Conservation (phyloP, 2,113 vertebrate species). For the Austrofundulus limnaeus region DNA sequence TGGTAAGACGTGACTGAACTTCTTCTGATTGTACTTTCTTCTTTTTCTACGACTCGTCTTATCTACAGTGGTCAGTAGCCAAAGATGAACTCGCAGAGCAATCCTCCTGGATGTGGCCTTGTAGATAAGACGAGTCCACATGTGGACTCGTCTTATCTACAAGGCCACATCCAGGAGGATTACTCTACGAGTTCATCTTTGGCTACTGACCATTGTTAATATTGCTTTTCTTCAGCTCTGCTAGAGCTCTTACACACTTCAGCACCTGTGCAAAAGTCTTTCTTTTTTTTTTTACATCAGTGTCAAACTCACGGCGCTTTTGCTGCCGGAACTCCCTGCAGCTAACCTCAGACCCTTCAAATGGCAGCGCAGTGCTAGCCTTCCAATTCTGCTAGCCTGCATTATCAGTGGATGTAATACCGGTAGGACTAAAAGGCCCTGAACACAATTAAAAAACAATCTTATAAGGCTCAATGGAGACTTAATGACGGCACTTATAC, state of each 20-base stretch:
- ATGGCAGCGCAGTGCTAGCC: not conserved
- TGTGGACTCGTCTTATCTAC: too few species aligned
- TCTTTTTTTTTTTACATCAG: slow-evolving; percentile 2
- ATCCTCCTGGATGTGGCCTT: slow-evolving; percentile 2
- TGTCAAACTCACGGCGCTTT: slow-evolving; percentile 24
- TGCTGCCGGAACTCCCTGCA: slow-evolving; percentile 25
- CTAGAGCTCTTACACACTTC: slow-evolving; percentile 17
- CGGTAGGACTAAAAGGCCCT: slow-evolving; percentile 5
- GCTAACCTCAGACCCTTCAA: slow-evolving; percentile 14
- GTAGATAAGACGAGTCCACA: too few species aligned
- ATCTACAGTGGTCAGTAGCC: slow-evolving; percentile 21
- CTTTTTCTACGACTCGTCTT: not conserved
- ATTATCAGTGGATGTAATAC: slow-evolving; percentile 13
- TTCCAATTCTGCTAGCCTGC: not conserved
- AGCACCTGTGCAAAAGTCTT: slow-evolving; percentile 16
- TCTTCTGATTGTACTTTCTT: not conserved
- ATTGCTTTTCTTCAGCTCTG: slow-evolving; percentile 10
- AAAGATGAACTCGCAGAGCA: slow-evolving; percentile 13
- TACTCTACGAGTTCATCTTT: slow-evolving; percentile 12
- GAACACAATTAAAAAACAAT: slow-evolving; percentile 25
- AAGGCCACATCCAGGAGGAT: slow-evolving; percentile 2
- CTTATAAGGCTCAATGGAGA: slow-evolving; percentile 30
- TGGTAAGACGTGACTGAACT: not conserved
- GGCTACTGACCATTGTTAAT: slow-evolving; percentile 21
- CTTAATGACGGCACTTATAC: slow-evolving; percentile 54